Evolutionary conservation across 2,888 invertebrate genomes (phyloP).

Genomic region (Liodrosophila aerea): DNA sequence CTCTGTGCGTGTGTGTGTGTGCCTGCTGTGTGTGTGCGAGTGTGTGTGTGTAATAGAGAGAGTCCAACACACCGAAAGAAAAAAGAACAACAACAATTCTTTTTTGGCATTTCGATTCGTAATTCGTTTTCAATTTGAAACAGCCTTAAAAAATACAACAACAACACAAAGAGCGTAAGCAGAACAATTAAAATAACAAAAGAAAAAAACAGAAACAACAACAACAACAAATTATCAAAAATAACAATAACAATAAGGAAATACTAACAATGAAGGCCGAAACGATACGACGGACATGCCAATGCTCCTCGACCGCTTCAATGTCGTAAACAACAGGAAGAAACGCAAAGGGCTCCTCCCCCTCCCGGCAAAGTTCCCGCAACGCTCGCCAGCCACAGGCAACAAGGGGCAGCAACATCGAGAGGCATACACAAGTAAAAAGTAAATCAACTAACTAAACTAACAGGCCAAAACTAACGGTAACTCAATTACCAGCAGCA

Average conservation of each 20-base stretch:
- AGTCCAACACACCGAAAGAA: slow-evolving; percentile 5
- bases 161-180: slow-evolving; percentile 32
- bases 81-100: slow-evolving; percentile 32
- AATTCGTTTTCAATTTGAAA: slow-evolving; percentile 42
- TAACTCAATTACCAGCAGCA: too few species aligned
- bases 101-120: slow-evolving; percentile 40
- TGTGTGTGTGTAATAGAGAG: slow-evolving; percentile 23
- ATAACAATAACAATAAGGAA: slow-evolving; percentile 24
- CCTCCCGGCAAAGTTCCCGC: slow-evolving; percentile 10
- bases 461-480: too few species aligned
- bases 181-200: slow-evolving; percentile 49
- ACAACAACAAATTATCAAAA: slow-evolving; percentile 36
- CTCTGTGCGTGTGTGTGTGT: slow-evolving; percentile 10
- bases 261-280: slow-evolving; percentile 39
- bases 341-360: slow-evolving; percentile 40
- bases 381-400: slow-evolving; percentile 16
- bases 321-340: slow-evolving; percentile 53
- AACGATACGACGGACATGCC: slow-evolving; percentile 57
- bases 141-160: slow-evolving; percentile 20
- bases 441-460: slow-evolving; percentile 37
- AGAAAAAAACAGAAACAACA: slow-evolving; percentile 20
- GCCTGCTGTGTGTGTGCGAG: slow-evolving; percentile 28
- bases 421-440: slow-evolving; percentile 53
- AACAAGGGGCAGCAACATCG: slow-evolving; percentile 20
- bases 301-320: slow-evolving; percentile 52